These are phyloP conservation scores for Macrobrachium nipponense DNA, from an alignment of 1,140 invertebrate genomes.

Conservation along the genomic window DNA sequence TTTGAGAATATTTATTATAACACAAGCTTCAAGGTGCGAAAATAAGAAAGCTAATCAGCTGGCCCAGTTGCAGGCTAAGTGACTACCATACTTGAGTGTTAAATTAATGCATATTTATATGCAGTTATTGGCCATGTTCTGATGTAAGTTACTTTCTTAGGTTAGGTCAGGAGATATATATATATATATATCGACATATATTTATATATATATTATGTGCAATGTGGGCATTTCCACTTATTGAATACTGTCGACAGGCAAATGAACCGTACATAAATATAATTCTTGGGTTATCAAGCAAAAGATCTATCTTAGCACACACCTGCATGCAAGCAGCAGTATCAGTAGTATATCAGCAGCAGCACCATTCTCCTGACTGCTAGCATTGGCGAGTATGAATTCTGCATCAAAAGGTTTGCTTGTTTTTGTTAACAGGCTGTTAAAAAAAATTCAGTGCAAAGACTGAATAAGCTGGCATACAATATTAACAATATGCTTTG, in stretches of 20 bases:
- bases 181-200: not conserved
- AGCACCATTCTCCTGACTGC: constrained; percentile 19
- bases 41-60: constrained; percentile 29
- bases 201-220: constrained; percentile 1
- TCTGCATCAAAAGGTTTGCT: constrained; percentile 1
- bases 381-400: constrained; percentile 1
- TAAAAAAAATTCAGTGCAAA: no score
- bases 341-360: constrained; percentile 8
- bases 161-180: not conserved
- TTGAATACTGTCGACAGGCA: not conserved
- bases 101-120: no score
- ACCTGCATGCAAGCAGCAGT: constrained; percentile 34
- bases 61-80: constrained; percentile 33
- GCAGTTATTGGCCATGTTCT: no score
- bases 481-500: no score
- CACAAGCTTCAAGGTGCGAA: constrained; percentile 33
- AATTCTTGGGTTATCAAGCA: not conserved
- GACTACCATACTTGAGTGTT: not conserved
- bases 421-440: not conserved
- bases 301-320: constrained; percentile 34
- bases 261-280: constrained; percentile 8
- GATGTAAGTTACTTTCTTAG: no score
- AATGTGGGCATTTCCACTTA: not conserved
- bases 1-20: constrained; percentile 3
- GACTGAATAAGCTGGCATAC: no score